Evolutionary conservation across 2,797 vertebrate species (phyloP), one percentile per base, ranked within the genome.

Genomic region (Acrossocheilus fasciatus): DNA sequence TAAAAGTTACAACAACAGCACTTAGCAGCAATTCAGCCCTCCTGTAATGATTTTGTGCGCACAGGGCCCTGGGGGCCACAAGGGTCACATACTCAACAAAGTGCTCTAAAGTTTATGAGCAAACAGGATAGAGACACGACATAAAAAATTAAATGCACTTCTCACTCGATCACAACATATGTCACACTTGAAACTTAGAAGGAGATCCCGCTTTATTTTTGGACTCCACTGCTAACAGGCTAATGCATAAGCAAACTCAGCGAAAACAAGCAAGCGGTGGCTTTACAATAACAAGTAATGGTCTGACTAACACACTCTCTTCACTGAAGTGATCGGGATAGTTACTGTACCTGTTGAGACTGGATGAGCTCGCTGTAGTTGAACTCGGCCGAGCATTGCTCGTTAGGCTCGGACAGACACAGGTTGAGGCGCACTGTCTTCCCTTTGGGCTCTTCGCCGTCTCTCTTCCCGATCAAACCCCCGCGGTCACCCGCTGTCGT

Each of bases 331-430:
- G 50, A 1, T 15, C 39, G 18, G 50, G 17, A 54, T 23, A 57
- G 36, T 70, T 43, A 11, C 11, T 43, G 86, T 89, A 92, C 92
- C 95, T 95, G 93, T 64, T 93, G 89, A 89, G 93, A 96, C 88
- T 97, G 94, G 90, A 99, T 89, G 92, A 99, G 96, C 94, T 99
- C 97, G 14, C 95, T 96, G 94, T 99, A 99, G 93, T 97, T 99
- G 92, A 98, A 98, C 95, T 99, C 98, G 89, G 96, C 96, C 87
- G 97, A 98, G 91, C 96, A 95, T 87, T 96, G 96, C 87, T 99
- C 98, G 86, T 96, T 97, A 7, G 97, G 97, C 91, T 98, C 98
- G 89, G 96, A 96, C 88, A 98, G 96, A 90, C 95, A 92, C 92
- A 98, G 96, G 94, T 96, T 96, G 92, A 98, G 93, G 89, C 98